phyloP scores from a whole-genome alignment of 1,140 invertebrate genomes.

The Stegodyphus mimosarum region DNA sequence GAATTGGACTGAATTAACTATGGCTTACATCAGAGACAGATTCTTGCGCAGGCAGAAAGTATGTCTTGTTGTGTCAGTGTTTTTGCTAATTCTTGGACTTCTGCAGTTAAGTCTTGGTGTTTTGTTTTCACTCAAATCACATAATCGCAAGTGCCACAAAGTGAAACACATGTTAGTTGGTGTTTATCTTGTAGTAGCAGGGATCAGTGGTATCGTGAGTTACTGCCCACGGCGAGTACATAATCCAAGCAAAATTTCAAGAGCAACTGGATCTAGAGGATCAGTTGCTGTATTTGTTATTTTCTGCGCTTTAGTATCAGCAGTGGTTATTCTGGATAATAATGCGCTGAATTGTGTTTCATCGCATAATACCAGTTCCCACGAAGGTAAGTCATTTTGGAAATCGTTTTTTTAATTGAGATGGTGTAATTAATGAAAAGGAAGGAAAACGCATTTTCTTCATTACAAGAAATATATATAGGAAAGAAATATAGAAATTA shows the following conservation, averaged over 20 bases:
- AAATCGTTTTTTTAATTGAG: no score
- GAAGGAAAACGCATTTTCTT: no score
- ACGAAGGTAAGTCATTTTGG: conserved; percentile 12
- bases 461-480: no score
- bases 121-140: conserved; percentile 10
- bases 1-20: background rate
- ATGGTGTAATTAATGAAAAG: no score
- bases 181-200: conserved; percentile 16
- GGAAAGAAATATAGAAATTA: no score
- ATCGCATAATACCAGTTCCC: background rate
- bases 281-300: conserved; percentile 18
- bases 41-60: conserved; percentile 21
- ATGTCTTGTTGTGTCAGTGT: conserved; percentile 16
- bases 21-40: conserved; percentile 5
- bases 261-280: background rate
- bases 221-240: conserved; percentile 2
- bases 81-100: conserved; percentile 25
- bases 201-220: conserved; percentile 15
- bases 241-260: background rate
- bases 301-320: conserved; percentile 11
- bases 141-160: conserved; percentile 36
- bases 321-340: conserved; percentile 4
- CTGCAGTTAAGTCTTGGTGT: conserved; percentile 8
- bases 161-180: conserved; percentile 25
- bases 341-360: conserved; percentile 17